Evolutionary conservation across 1,140 invertebrate genomes (phyloP), one percentile per base, ranked within the genome.

Genomic region (Nomia melanderi): DNA sequence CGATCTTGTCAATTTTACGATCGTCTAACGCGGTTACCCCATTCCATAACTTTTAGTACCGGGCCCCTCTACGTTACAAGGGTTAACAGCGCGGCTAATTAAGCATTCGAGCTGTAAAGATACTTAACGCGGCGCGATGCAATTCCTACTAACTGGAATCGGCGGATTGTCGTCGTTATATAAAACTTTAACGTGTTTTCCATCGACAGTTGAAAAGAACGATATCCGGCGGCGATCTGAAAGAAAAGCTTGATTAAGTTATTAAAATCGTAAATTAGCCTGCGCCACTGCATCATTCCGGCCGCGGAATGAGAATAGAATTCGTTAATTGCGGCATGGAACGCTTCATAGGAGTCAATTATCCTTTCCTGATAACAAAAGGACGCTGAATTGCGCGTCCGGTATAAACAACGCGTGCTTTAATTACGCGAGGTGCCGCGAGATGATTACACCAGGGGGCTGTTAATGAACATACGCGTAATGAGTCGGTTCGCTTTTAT

Each of bases 381-480:
- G 29, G 11, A 12, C 17, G 17, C 11, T 1, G 8, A 8, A n/a
- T n/a, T n/a, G n/a, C n/a, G n/a, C n/a, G n/a, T n/a, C 1, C 23
- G 31, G 11, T 44, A 64, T 73, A 63, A 53, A 63, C 62, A 63
- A 63, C 44, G 29, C 4, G 20, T 14, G 56, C 14, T 73, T 63
- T 53, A 63, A 73, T 72, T 53, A 71, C 41, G 27, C 27, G 56
- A 70, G 14, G 25, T 59, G 27, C 36, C 47, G 33, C 29, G 23
- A n/a, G 25, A 39, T 41, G 47, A 50, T n/a, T n/a, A 50, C n/a
- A 17, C 47, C 47, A 27, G 70, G 50, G 47, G 23, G 23, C 60
- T n/a, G 44, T 73, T 64, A 73, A 73, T 60, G 36, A 73, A 73
- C 60, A 36, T 54, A 64, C 33, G 60, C 44, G 60, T 53, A 73